Evolutionary conservation across 2,113 vertebrate genomes (phyloP).

Genomic region (Entomyzon cyanotis): DNA sequence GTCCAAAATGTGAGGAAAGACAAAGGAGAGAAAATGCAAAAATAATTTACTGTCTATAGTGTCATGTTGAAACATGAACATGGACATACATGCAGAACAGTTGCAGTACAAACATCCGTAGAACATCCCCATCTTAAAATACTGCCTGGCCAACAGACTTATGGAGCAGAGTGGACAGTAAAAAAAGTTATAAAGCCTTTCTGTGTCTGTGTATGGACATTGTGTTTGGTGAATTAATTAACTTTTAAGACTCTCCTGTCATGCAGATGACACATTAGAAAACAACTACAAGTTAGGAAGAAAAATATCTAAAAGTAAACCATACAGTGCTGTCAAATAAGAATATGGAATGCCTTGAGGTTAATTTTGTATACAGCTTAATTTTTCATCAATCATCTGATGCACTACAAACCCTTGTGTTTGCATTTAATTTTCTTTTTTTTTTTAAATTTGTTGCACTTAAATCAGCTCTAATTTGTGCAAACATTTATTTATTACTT

Average conservation of each 20-base stretch:
- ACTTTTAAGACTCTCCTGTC: background rate
- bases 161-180: background rate
- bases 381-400: background rate
- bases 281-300: background rate
- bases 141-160: background rate
- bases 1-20: background rate
- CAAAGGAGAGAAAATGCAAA: background rate
- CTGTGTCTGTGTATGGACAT: background rate
- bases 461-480: constrained; percentile 13
- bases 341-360: background rate
- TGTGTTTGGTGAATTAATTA: background rate
- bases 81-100: fast-evolving
- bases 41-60: background rate
- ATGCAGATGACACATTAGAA: background rate
- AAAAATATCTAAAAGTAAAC: background rate
- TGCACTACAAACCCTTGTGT: background rate
- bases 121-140: background rate
- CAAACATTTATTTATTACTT: constrained; percentile 15
- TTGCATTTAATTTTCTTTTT: background rate
- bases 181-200: background rate
- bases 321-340: background rate
- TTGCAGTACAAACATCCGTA: background rate
- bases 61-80: background rate
- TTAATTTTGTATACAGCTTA: background rate
- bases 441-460: background rate